phyloP scores from a whole-genome alignment of 2,888 invertebrate species.

The Linnaemya vulpina region DNA sequence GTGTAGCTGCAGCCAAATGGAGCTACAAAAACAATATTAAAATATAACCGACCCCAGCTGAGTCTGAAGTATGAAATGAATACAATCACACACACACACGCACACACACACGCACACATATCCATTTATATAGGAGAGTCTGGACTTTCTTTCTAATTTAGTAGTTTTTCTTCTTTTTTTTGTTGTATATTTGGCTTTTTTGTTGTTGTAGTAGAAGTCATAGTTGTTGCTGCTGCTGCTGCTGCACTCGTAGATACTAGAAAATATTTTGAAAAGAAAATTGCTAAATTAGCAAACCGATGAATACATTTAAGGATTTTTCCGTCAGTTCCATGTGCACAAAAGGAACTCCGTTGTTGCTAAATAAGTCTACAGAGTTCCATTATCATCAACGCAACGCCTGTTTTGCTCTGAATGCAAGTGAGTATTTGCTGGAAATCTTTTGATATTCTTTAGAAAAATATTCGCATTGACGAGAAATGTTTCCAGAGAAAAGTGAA shows the following conservation, averaged over 20 bases:
- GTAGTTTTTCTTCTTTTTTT: slow-evolving; percentile 17
- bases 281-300: slow-evolving; percentile 64
- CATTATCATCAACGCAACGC: slow-evolving; percentile 5
- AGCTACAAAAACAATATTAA: neutral
- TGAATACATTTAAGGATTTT: slow-evolving; percentile 58
- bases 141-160: slow-evolving; percentile 34
- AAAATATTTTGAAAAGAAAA: slow-evolving; percentile 64
- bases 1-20: neutral
- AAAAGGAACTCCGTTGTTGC: slow-evolving; percentile 8
- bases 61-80: slow-evolving; percentile 37
- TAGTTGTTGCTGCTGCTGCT: slow-evolving; percentile 19
- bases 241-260: slow-evolving; percentile 21
- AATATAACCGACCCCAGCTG: slow-evolving; percentile 1
- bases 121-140: neutral
- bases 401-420: slow-evolving; percentile 4
- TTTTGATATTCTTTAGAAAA: slow-evolving; percentile 41
- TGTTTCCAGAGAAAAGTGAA: slow-evolving; percentile 2
- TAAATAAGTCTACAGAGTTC: neutral
- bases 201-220: neutral
- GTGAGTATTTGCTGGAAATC: slow-evolving; percentile 28
- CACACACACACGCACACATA: too few species aligned
- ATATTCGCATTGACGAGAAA: slow-evolving; percentile 57
- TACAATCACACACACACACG: too few species aligned
- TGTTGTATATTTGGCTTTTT: neutral
- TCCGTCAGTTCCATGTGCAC: slow-evolving; percentile 1